A percentile compares a stretch with the other conserved stretches of the same genome.
These are phyloP conservation scores for Ichneumoninae sp. DNA, from an alignment of 2,888 invertebrate genomes.

Conservation along the genomic window DNA sequence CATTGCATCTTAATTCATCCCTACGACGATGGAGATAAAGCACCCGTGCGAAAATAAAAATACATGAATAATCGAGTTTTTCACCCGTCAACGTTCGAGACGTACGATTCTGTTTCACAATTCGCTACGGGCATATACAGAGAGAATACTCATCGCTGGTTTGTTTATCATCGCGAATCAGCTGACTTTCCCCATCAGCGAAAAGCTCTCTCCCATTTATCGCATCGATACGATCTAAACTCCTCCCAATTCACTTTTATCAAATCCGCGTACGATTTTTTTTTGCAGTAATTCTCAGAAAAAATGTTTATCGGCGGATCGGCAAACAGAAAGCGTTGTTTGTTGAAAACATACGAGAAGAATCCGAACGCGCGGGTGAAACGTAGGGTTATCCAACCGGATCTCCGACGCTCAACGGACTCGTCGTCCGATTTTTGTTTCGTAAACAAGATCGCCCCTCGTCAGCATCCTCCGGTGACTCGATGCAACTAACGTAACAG, in stretches of 20 bases:
- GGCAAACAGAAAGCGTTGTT: constrained; percentile 6
- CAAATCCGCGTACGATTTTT: neutral
- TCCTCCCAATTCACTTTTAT: constrained; percentile 1
- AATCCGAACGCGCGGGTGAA: constrained; percentile 28
- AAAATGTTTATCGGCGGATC: neutral
- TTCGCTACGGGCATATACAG: neutral
- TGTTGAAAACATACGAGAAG: constrained; percentile 5
- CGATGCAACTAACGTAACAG: neutral
- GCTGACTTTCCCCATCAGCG: neutral
- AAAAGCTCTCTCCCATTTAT: neutral
- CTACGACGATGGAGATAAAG: neutral
- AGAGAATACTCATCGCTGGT: neutral
- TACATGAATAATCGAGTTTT: neutral
- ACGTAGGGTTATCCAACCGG: constrained; percentile 48
- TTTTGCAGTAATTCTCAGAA: neutral
- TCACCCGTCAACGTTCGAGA: neutral
- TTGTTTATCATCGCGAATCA: neutral
- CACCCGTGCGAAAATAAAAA: neutral
- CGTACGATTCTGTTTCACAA: neutral
- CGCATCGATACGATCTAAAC: neutral
- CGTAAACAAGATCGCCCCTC: neutral
- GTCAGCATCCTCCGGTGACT: neutral
- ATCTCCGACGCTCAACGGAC: neutral
- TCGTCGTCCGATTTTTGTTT: neutral
- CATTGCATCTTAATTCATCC: neutral